Evolutionary conservation across 2,113 vertebrate species (phyloP).

Genomic region (Chrysemys picta): DNA sequence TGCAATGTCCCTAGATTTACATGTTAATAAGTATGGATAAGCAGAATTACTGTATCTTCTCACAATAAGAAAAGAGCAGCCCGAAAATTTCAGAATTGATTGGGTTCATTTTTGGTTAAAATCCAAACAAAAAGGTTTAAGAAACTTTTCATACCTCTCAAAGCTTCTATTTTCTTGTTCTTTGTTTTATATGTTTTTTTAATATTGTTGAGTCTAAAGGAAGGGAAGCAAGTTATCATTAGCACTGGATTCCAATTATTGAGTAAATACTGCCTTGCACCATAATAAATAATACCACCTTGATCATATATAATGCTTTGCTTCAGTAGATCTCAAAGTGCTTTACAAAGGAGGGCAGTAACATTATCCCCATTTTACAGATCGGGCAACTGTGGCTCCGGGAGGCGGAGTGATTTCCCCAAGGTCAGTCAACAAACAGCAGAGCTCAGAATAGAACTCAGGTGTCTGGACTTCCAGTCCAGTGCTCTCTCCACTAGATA

Average conservation of each 20-base stretch:
- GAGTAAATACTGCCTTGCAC: not conserved
- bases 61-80: not conserved
- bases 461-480: not conserved
- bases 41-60: not conserved
- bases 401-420: not conserved
- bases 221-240: slow-evolving; percentile 15
- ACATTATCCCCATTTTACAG: not conserved
- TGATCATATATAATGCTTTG: not conserved
- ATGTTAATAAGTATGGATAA: not conserved
- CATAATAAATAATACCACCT: not conserved
- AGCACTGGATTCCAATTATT: not conserved
- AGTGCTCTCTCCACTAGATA: not conserved
- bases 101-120: not conserved
- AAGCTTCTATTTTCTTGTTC: slow-evolving; percentile 81
- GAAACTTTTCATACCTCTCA: slow-evolving; percentile 81
- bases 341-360: not conserved
- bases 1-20: not conserved
- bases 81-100: not conserved
- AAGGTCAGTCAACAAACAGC: not conserved
- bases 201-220: slow-evolving; percentile 85
- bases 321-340: not conserved
- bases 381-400: not conserved
- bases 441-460: not conserved
- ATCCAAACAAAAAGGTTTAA: not conserved
- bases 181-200: slow-evolving; percentile 85